phyloP scores from a whole-genome alignment of 2,888 invertebrate genomes.

The Allacma fusca region DNA sequence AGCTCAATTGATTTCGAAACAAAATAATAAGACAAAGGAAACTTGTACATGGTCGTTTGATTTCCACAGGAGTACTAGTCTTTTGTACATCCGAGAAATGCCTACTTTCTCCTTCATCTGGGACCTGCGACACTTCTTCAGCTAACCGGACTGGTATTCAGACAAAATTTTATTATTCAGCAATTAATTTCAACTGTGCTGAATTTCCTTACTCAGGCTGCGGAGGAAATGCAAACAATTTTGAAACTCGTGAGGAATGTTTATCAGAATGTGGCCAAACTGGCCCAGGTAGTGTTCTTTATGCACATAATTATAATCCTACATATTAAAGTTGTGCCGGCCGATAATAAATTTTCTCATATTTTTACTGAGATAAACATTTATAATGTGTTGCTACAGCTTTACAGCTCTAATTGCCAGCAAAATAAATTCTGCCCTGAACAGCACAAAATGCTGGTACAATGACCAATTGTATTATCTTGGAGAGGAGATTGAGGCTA shows the following conservation, averaged over 20 bases:
- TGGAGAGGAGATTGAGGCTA: slow-evolving; percentile 27
- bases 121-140: not conserved
- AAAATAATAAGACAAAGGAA: no score
- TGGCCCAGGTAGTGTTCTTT: not conserved
- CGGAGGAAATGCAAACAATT: slow-evolving; percentile 57
- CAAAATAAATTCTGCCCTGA: slow-evolving; percentile 6
- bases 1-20: no score
- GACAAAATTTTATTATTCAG: slow-evolving; percentile 51
- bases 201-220: slow-evolving; percentile 56
- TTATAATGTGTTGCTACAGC: not conserved
- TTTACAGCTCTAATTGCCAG: slow-evolving; percentile 6
- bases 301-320: not conserved
- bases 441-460: slow-evolving; percentile 32
- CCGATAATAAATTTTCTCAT: not conserved
- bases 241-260: slow-evolving; percentile 51
- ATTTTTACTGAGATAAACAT: not conserved
- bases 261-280: slow-evolving; percentile 44
- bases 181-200: slow-evolving; percentile 52
- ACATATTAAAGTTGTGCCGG: not conserved
- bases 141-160: not conserved
- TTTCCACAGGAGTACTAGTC: not conserved
- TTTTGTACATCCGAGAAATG: not conserved
- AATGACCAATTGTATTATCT: slow-evolving; percentile 16
- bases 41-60: not conserved
- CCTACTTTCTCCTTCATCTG: not conserved